Evolutionary conservation across 2,888 invertebrate genomes (phyloP).

Genomic region (Phengaris arion): DNA sequence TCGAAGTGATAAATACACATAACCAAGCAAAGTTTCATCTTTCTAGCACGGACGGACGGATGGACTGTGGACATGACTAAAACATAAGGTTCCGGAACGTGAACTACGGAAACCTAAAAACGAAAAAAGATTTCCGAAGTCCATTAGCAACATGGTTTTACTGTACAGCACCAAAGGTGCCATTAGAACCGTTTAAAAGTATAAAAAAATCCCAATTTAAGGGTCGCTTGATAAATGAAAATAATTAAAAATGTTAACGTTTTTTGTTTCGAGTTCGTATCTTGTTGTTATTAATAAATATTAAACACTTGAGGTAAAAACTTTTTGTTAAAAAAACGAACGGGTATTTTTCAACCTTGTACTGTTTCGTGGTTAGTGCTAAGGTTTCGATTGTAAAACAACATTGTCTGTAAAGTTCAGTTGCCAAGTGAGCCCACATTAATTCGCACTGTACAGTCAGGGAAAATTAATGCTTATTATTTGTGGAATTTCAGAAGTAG

Average conservation of each 20-base stretch:
- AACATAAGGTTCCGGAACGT: too few relatives aligned
- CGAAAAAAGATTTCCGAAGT: too few relatives aligned
- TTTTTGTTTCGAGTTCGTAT: conserved; percentile 8
- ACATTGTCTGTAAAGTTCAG: neutral
- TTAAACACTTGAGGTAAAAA: conserved; percentile 23
- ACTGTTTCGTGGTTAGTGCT: neutral
- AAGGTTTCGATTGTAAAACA: conserved; percentile 6
- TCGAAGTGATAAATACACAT: too few relatives aligned
- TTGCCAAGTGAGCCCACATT: neutral
- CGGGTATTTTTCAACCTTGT: conserved; percentile 7
- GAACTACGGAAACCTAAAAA: too few relatives aligned
- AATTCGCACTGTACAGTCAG: neutral
- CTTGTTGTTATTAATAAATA: neutral
- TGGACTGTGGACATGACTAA: too few relatives aligned
- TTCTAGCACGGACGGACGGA: too few relatives aligned
- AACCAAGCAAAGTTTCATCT: too few relatives aligned
- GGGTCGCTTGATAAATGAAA: conserved; percentile 3
- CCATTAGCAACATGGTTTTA: too few relatives aligned
- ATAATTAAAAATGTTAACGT: neutral
- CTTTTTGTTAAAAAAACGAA: conserved; percentile 19
- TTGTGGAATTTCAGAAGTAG: neutral
- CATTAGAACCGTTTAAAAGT: neutral
- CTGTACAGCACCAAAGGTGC: too few relatives aligned
- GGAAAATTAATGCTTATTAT: neutral
- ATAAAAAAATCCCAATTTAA: neutral